Base-by-base conservation (phyloP, 1,140 invertebrate species). In the Solenopsis fugax region DNA sequence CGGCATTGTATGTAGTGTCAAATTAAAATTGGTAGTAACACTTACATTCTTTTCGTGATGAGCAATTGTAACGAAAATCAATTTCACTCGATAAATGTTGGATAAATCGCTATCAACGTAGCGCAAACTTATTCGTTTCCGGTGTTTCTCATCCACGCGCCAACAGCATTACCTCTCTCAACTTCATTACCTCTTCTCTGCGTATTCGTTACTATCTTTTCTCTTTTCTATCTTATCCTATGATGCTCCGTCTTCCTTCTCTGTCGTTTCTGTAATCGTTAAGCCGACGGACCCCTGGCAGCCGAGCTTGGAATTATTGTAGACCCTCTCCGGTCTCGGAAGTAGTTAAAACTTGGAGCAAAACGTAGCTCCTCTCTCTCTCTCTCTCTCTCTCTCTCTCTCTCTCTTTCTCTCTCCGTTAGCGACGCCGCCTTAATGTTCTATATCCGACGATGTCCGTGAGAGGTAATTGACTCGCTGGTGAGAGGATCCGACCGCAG, bases 331-430 rank as follows among this genome's bases (percentile, higher is more conserved):
- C 85, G 76, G 88, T 91, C 90, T 91, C 90, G 87, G 90, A 91
- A 91, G 85, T 91, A 90, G 90, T 91, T 91, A 91, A 91, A 91
- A 91, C 90, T 91, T 91, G 87, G 60, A 62, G 84, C 64, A 67
- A 48, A 67, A 69, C 67, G 24, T 69, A 29, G 45, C 41, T 76
- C 24, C 41, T 71, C 84, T 75, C 73, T 78, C 85, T 87, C 77
- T 65, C 76, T 34, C 29, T 29, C 29, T 29, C 29, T 29, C 81
- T 34, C 41, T 75, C 84, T 78, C 73, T 85, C 85, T 87, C 29
- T 29, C 29, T 29, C 29, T 29, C 81, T 34, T 48, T 75, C 84
- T 78, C 73, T 85, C 85, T 87, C 72, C 65, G 89, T 86, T 64
- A 80, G 37, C 73, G 80, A 65, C 85, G 90, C 21, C 77, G 58